A percentile compares a stretch with the other conserved stretches of the same genome.
These are phyloP conservation scores for Nothobranchius kuhntae DNA, from an alignment of 2,113 vertebrate species.

Conservation along the genomic window DNA sequence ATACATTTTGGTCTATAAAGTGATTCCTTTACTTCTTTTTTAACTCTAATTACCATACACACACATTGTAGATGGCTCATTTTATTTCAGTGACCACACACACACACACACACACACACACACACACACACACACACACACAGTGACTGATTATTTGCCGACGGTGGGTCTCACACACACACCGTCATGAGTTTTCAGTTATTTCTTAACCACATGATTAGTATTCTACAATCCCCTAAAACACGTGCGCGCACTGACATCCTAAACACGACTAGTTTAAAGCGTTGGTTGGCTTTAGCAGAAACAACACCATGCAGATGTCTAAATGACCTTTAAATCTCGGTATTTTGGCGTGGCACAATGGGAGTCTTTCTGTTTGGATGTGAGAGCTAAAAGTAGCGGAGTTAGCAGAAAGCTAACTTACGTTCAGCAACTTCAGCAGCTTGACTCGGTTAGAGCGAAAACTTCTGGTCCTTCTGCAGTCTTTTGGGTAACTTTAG, in stretches of 20 bases:
- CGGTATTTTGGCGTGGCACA: too few species aligned
- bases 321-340: neutral
- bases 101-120: too few species aligned
- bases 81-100: neutral
- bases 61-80: neutral
- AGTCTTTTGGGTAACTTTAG: neutral
- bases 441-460: neutral
- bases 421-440: constrained; percentile 33
- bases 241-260: neutral
- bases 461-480: neutral
- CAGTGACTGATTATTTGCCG: constrained; percentile 27
- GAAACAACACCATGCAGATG: neutral
- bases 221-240: neutral
- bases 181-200: constrained; percentile 56
- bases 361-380: neutral
- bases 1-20: too few species aligned
- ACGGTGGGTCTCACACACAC: constrained; percentile 7
- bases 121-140: too few species aligned
- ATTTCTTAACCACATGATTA: neutral
- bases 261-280: neutral
- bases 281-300: too few species aligned
- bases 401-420: constrained; percentile 52
- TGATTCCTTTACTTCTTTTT: too few species aligned
- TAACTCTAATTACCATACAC: too few species aligned
- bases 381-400: neutral